These are phyloP conservation scores for Trachymyrmex cornetzi DNA, from an alignment of 1,140 invertebrate species.

Conservation along the genomic window DNA sequence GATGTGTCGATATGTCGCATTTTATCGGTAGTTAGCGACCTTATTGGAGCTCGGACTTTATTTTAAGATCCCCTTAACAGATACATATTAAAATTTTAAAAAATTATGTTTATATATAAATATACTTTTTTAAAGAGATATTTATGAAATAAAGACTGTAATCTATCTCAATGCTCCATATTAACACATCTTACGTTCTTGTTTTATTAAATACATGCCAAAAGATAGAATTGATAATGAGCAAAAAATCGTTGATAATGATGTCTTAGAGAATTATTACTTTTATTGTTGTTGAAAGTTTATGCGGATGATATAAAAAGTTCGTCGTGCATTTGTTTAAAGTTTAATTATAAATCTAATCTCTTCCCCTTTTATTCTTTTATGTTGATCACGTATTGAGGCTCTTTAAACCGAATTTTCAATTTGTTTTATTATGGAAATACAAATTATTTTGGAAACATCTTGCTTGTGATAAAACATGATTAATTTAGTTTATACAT, in stretches of 20 bases:
- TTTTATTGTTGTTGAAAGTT: conserved; percentile 24
- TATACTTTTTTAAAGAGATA: too few species aligned
- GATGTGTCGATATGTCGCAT: too few species aligned
- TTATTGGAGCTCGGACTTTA: too few species aligned
- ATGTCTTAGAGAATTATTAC: neutral
- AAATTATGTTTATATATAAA: too few species aligned
- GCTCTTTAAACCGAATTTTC: neutral
- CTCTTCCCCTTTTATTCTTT: neutral
- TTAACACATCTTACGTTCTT: conserved; percentile 5
- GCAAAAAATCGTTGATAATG: neutral
- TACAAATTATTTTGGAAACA: neutral
- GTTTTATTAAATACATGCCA: conserved; percentile 22
- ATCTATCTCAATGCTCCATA: neutral
- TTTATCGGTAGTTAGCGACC: too few species aligned
- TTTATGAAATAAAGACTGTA: neutral
- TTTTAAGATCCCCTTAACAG: too few species aligned
- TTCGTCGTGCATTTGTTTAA: neutral
- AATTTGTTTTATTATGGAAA: neutral
- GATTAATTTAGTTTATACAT: conserved; percentile 16
- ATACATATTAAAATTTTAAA: too few species aligned
- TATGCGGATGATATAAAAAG: neutral
- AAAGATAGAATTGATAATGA: conserved; percentile 9
- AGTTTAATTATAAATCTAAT: neutral
- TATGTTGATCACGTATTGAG: neutral
- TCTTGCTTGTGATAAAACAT: conserved; percentile 21